Base-by-base conservation (phyloP, 1,140 invertebrate genomes). In the Pentalonia nigronervosa region DNA sequence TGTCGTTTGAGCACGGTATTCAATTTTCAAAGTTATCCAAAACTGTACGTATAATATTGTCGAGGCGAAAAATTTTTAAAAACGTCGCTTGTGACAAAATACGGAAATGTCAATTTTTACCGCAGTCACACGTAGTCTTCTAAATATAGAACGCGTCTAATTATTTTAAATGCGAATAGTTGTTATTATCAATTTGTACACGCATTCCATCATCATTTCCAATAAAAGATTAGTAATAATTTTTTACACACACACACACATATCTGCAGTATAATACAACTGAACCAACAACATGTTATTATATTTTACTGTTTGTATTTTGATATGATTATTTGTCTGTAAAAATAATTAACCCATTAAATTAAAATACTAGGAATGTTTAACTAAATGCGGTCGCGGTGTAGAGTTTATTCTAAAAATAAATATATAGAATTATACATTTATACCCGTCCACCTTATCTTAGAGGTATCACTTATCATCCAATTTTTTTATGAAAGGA, bases 291-390 rank as follows among this genome's bases (percentile, higher is more conserved):
- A 67, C 60, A 76, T 76, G 60, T n/a, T n/a, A 34, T 76, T 76
- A 76, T 76, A 76, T 76, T 76, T 76, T 17, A 76, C 6, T 76
- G 14, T 30, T 76, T n/a, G 30, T 76, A 76, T 76, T 76, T 76
- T 76, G 60, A 76, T n/a, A 76, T 76, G 14, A 76, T 76, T 76
- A n/a, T 76, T 76, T 76, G n/a, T 76, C 60, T n/a, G 30, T 76
- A 34, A 76, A 76, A 76, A 76, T 76, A n/a, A 76, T n/a, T 76
- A 76, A 4, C 14, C 14, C n/a, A 76, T 76, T 76, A 76, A n/a
- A n/a, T 76, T 76, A n/a, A 30, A 76, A n/a, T 76, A 76, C 14
- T n/a, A 76, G 14, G 30, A n/a, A n/a, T 76, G n/a, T n/a, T 76
- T 7, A 53, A 53, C 50, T 53, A 53, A 21, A 53, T 6, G 50